These are phyloP conservation scores for Synanthedon vespiformis DNA, from an alignment of 2,888 invertebrate genomes.

Conservation along the genomic window DNA sequence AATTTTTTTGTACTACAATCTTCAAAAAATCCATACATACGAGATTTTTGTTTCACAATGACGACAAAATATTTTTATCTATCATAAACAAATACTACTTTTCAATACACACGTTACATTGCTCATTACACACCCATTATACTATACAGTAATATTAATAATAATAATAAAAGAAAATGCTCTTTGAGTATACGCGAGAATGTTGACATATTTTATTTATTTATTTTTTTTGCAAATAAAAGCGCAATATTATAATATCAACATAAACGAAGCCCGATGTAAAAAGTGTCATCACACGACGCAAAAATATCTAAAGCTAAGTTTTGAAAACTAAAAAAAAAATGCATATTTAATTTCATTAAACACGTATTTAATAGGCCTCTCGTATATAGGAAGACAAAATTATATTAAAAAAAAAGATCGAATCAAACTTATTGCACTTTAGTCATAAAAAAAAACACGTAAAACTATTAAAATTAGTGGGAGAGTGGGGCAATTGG, in stretches of 20 bases:
- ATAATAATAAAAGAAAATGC: not conserved
- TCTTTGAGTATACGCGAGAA: not conserved
- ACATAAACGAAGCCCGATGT: not conserved
- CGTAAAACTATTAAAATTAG: no score
- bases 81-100: no score
- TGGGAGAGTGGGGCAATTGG: no score
- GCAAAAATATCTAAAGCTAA: slow-evolving; percentile 18
- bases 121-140: not conserved
- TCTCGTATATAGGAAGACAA: slow-evolving; percentile 29
- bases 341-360: slow-evolving; percentile 19
- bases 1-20: no score
- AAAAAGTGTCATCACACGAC: slow-evolving; percentile 1
- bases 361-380: slow-evolving; percentile 19
- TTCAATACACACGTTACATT: not conserved
- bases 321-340: slow-evolving; percentile 17
- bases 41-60: no score
- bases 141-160: not conserved
- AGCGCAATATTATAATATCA: not conserved
- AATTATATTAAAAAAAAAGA: slow-evolving; percentile 14
- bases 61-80: no score
- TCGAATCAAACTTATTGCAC: slow-evolving; percentile 26
- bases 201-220: not conserved
- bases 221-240: not conserved
- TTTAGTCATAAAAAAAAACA: slow-evolving; percentile 1
- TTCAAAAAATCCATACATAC: no score